Evolutionary conservation across 2,113 vertebrate genomes (phyloP), one percentile per base, ranked within the genome.

Genomic region (Scomber japonicus): DNA sequence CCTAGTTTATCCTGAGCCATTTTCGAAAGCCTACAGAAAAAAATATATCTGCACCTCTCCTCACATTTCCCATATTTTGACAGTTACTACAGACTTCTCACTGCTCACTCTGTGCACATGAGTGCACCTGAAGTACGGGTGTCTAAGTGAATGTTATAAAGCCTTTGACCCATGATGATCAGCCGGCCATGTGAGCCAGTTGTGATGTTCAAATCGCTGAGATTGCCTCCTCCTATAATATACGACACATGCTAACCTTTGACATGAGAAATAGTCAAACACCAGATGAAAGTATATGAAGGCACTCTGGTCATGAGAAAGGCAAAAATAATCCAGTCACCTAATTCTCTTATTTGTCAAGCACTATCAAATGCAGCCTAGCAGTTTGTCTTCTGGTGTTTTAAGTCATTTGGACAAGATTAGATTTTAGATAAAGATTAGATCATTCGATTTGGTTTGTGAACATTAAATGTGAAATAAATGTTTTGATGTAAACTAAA

Each of bases 41-140:
- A 67, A 69, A 63, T 50, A 68, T 31, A 46, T 14, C 50, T n/a
- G 15, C 3, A 5, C n/a, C 76, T 80, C 65, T 85, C 61, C 71
- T 71, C 31, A 51, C 65, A 72, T 86, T 84, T 80, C 15, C 14
- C 65, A 5, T 78, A 84, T 84, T 87, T 81, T 82, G 75, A 85
- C 77, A 81, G 75, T 65, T 68, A 5, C 50, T 60, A 19, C 72
- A 76, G 66, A 75, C 27, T 51, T 81, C 60, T 68, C 65, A 46
- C 48, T 56, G 71, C 62, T 81, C 73, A 48, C 55, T 75, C 60
- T 60, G 61, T 83, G 71, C 76, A 78, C 81, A 79, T 71, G 76
- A 84, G 71, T 86, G 76, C 73, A 73, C 50, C 79, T 82, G 81
- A 85, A 78, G 59, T 70, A 66, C 14, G 11, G 54, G 46, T 19